A percentile compares a stretch with the other conserved stretches of the same genome.
Evolutionary conservation across 37 sponge, comb jelly and placozoan genomes (phyloP).

Genomic region (Diacarnus erythraeanus): DNA sequence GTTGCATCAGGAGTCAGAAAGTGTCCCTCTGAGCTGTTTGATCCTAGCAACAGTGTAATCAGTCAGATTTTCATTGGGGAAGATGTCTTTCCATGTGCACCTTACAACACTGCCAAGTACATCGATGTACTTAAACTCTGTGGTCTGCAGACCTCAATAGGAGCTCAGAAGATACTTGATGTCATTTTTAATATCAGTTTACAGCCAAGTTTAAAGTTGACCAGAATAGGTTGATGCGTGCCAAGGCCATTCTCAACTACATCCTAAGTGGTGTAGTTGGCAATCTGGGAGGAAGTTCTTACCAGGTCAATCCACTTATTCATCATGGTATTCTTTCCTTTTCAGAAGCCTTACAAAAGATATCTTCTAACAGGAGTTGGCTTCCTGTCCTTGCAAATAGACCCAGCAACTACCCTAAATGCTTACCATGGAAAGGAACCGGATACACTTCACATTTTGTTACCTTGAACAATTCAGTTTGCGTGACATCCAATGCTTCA

Average conservation of each 20-base stretch:
- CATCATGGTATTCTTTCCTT: conserved; percentile 3
- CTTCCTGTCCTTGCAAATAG: conserved; percentile 27
- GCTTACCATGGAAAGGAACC: conserved; percentile 45
- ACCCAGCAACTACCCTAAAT: conserved; percentile 35
- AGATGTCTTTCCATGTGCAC: conserved; percentile 45
- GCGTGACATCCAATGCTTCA: background rate
- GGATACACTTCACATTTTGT: conserved; percentile 24
- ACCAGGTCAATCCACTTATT: background rate
- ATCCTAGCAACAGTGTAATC: conserved; percentile 28
- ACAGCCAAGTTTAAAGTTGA: background rate
- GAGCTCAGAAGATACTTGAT: conserved; percentile 31
- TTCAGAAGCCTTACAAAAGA: conserved; percentile 1
- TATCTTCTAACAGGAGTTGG: conserved; percentile 20
- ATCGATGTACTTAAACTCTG: conserved; percentile 3
- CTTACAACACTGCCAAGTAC: conserved; percentile 29
- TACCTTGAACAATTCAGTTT: background rate
- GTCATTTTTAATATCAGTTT: conserved; percentile 26
- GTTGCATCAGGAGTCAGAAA: conserved; percentile 1
- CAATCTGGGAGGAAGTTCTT: background rate
- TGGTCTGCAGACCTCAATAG: conserved; percentile 22
- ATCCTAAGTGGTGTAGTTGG: background rate
- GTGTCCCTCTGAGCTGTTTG: conserved; percentile 3
- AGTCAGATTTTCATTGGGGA: conserved; percentile 28
- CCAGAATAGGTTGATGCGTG: too few species aligned
- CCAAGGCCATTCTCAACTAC: conserved; percentile 33